A percentile compares a stretch with the other conserved stretches of the same genome.
These are phyloP conservation scores for Upupa epops DNA, from an alignment of 2,113 vertebrate species.

Conservation along the genomic window DNA sequence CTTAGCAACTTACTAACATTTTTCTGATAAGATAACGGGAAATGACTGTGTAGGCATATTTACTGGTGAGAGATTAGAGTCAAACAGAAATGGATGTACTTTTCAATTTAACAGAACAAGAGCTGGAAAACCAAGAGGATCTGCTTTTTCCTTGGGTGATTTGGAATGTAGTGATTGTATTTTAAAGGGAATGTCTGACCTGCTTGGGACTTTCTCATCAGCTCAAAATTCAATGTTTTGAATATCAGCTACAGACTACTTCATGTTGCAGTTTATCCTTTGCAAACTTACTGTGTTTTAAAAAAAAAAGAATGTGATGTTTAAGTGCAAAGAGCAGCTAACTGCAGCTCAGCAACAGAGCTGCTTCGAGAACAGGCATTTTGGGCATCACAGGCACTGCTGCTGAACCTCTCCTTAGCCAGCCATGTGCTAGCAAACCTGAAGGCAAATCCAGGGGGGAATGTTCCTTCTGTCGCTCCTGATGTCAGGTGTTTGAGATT, in stretches of 20 bases:
- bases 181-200: background rate
- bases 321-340: background rate
- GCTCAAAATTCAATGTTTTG: background rate
- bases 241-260: background rate
- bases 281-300: background rate
- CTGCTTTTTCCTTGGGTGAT: background rate
- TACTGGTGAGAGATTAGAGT: conserved; percentile 43
- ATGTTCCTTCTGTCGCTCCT: background rate
- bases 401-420: background rate
- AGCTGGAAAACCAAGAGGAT: background rate
- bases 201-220: background rate
- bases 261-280: background rate
- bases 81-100: conserved; percentile 22
- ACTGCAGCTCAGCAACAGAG: background rate
- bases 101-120: conserved; percentile 29
- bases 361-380: background rate
- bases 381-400: background rate
- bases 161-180: background rate
- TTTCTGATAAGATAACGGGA: conserved; percentile 71
- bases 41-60: conserved; percentile 58
- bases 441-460: background rate
- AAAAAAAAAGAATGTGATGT: background rate
- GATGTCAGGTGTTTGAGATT: background rate
- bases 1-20: conserved; percentile 48
- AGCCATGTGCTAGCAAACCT: background rate